These are phyloP conservation scores for Augiades crinisus DNA, from an alignment of 2,888 invertebrate species.

Conservation along the genomic window DNA sequence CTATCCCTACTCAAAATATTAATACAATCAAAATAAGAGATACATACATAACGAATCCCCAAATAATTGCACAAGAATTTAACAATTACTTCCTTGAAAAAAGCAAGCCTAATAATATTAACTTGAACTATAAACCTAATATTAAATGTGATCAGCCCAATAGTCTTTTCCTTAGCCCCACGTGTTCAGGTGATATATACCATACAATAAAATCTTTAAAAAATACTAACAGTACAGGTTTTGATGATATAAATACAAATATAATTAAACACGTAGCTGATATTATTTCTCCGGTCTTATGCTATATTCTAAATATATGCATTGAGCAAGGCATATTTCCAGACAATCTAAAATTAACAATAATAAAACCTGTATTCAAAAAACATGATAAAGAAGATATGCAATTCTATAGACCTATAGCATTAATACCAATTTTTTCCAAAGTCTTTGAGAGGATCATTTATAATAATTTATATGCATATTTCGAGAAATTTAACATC, in stretches of 20 bases:
- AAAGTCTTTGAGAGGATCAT: not conserved
- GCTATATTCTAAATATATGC: not conserved
- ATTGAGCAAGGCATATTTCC: not conserved
- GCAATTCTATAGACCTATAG: not conserved
- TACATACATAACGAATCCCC: not conserved
- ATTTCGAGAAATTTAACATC: not conserved
- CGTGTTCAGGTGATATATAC: not conserved
- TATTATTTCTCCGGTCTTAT: not conserved
- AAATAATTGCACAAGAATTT: not conserved
- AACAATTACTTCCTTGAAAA: not conserved
- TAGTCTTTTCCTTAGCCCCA: not conserved
- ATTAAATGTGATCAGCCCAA: not conserved
- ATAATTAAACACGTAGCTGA: not conserved
- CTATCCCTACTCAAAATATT: not conserved
- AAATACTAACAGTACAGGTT: conserved; percentile 4
- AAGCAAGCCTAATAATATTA: not conserved
- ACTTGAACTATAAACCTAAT: not conserved
- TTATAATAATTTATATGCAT: not conserved
- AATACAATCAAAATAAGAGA: not conserved
- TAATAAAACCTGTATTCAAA: not conserved
- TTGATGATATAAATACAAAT: not conserved
- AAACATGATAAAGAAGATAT: not conserved
- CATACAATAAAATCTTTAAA: not conserved
- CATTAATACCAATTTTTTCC: not conserved
- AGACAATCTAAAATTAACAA: not conserved